A percentile compares a stretch with the other conserved stretches of the same genome.
Conservation (phyloP, 2,797 vertebrate species). For the Geotrypetes seraphini region DNA sequence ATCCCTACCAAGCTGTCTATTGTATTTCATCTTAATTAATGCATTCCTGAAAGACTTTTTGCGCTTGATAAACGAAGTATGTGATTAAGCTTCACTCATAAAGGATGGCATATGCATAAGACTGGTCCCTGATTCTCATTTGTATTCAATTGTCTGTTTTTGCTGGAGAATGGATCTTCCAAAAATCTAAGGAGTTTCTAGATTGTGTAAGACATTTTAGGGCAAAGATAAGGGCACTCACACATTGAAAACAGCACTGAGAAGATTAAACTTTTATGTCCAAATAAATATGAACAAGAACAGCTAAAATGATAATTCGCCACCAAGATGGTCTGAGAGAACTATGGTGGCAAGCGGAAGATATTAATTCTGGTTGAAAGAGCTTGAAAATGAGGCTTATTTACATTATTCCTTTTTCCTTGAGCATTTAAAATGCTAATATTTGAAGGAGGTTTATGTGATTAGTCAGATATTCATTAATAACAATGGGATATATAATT, state of each 20-base stretch:
- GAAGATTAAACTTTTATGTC: neutral
- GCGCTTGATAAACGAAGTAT: conserved; percentile 34
- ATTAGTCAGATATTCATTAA: neutral
- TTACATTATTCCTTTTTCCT: conserved; percentile 11
- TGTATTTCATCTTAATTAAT: conserved; percentile 41
- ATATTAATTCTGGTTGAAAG: conserved; percentile 4
- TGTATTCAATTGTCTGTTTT: conserved; percentile 7
- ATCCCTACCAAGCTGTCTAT: conserved; percentile 17
- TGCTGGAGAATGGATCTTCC: neutral
- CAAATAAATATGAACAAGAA: neutral
- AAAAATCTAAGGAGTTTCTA: neutral
- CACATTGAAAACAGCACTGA: too few relatives aligned
- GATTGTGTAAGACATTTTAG: too few relatives aligned
- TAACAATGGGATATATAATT: conserved; percentile 12
- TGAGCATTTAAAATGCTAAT: conserved; percentile 7
- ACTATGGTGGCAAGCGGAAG: too few relatives aligned
- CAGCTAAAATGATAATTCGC: conserved; percentile 4
- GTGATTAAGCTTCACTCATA: too few relatives aligned
- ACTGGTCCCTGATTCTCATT: conserved; percentile 26
- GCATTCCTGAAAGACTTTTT: conserved; percentile 27
- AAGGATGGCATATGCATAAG: conserved; percentile 27
- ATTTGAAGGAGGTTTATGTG: neutral
- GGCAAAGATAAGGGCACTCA: too few relatives aligned
- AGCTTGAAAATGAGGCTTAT: neutral
- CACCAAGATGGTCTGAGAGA: neutral